phyloP scores from a whole-genome alignment of 2,888 invertebrate genomes.

The Sinodicranocentrus sp. region DNA sequence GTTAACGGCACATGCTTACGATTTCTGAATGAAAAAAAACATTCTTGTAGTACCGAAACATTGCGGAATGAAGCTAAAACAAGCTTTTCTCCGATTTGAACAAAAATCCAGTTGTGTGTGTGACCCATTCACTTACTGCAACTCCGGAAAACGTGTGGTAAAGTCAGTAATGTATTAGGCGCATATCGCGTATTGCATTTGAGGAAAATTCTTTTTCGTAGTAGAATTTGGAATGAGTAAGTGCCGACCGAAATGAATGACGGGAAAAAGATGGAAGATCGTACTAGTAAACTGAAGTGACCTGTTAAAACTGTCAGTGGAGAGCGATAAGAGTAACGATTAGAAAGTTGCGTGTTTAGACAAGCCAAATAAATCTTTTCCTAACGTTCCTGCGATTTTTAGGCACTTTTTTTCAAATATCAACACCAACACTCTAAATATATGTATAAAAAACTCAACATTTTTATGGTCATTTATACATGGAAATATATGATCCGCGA shows the following conservation, averaged over 20 bases:
- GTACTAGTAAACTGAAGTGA: slow-evolving; percentile 24
- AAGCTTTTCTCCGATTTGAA: background rate
- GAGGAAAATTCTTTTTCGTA: slow-evolving; percentile 2
- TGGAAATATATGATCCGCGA: no score
- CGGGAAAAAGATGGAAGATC: slow-evolving; percentile 27
- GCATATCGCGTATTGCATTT: slow-evolving; percentile 8
- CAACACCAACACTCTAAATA: slow-evolving; percentile 38
- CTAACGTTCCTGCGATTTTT: slow-evolving; percentile 20
- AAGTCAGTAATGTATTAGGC: background rate
- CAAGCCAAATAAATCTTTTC: slow-evolving; percentile 48
- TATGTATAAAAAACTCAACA: background rate
- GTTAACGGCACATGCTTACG: background rate
- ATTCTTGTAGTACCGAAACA: background rate
- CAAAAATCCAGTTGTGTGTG: background rate
- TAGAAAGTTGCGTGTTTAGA: slow-evolving; percentile 65
- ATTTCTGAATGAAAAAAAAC: slow-evolving; percentile 15
- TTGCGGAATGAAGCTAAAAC: background rate
- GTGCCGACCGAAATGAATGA: slow-evolving; percentile 25
- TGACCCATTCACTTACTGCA: background rate
- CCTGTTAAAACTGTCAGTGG: slow-evolving; percentile 63
- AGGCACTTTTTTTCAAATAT: slow-evolving; percentile 43
- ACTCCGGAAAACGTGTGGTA: background rate
- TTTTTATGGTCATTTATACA: no score
- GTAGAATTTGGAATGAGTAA: background rate
- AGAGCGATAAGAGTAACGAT: slow-evolving; percentile 59